Base-by-base conservation (phyloP, 2,113 vertebrate species). In the Anguilla rostrata region DNA sequence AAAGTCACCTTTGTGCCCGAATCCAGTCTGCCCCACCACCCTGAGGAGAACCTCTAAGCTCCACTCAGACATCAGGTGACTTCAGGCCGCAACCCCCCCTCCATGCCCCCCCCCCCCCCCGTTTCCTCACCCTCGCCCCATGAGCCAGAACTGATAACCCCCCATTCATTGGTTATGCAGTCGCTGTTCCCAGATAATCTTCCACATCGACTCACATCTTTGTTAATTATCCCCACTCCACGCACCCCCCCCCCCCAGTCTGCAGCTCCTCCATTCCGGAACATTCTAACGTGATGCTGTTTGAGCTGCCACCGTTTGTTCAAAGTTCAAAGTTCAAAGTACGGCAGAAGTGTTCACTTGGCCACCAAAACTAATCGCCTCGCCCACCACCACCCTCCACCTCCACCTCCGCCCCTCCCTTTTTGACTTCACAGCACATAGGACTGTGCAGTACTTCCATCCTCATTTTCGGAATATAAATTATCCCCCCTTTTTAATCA, bases 141-240 rank as follows among this genome's bases (percentile, higher is more conserved):
- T 15, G 16, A 57, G 26, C 11, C 12, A 79, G 39, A 29, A 29
- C 71, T 78, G 34, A 39, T n/a, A 53, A 34, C 39, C 53, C 39
- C 39, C 39, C 29, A 29, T 53, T 43, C 41, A 63, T 81, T 87
- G 75, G 40, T 26, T 81, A 66, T 87, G 83, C 83, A 81, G 83
- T 29, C 75, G 41, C 29, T 53, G 87, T 85, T 80, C 60, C 49
- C 34, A 26, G 20, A 79, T 87, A 85, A 87, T 85, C 83, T 46
- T 8, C 34, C 7, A 78, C 83, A 85, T 85, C 14, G 1, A 15
- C 83, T 85, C 84, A 82, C 80, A 81, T 78, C 87, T 85, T 82
- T 85, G 83, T 66, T 82, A 87, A 87, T 87, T 84, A 81, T 11
- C 53, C 53, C 71, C 49, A 16, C 53, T 57, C 79, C 53, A 39